These are phyloP conservation scores for Meles meles DNA, from an alignment of 2,113 vertebrate species.

Conservation along the genomic window DNA sequence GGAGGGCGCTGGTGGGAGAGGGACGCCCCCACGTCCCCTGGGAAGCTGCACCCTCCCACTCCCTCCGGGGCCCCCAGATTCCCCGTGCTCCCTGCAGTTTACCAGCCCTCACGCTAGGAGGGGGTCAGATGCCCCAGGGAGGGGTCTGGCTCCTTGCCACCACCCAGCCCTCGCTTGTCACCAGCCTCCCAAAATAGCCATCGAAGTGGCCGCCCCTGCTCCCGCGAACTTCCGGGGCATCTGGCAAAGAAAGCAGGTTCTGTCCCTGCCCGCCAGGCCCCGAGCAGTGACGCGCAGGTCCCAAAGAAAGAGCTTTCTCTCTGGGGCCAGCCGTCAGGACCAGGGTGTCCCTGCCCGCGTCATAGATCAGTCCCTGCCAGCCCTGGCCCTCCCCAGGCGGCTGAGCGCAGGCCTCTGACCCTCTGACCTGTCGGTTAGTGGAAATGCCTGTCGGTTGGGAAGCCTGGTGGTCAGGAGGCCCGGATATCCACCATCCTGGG, in stretches of 20 bases:
- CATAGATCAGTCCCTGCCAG: not conserved
- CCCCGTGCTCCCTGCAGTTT: not conserved
- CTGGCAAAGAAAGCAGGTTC: constrained; percentile 5
- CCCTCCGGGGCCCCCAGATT: no score
- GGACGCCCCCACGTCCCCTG: not conserved
- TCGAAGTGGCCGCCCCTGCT: not conserved
- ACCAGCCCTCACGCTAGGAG: no score
- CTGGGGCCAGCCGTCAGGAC: not conserved
- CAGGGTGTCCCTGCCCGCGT: not conserved
- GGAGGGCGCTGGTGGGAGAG: not conserved
- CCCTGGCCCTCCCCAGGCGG: not conserved
- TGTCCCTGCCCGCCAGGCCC: not conserved
- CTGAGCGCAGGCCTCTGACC: not conserved
- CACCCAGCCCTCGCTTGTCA: not conserved
- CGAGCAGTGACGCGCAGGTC: not conserved
- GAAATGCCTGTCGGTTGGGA: accelerated
- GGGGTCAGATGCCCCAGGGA: not conserved
- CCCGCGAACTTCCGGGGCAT: not conserved
- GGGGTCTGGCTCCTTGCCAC: not conserved
- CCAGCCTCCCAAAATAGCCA: constrained; percentile 38
- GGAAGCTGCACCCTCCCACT: not conserved
- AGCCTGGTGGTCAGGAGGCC: not conserved
- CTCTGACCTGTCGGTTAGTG: not conserved
- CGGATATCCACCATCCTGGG: accelerated
- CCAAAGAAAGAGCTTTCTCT: constrained; percentile 31